Base-by-base conservation (phyloP, 2,113 vertebrate species). In the Condylura cristata region DNA sequence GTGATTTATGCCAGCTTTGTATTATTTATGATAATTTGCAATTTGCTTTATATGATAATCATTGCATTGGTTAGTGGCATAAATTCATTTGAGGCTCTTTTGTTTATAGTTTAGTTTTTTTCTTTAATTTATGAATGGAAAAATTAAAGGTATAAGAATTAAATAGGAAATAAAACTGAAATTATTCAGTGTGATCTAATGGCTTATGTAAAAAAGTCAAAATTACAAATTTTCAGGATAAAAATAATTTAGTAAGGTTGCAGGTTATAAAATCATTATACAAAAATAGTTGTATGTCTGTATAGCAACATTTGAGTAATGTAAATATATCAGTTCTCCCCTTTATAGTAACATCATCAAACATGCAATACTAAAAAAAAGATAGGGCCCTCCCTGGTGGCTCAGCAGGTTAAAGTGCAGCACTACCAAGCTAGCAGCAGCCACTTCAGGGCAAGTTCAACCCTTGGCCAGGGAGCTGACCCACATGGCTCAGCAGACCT, bases 171-270 rank as follows among this genome's bases (percentile, higher is more conserved):
- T 81, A 30, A 75, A 66, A 58, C 26, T 93, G 44, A 65, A 96
- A 85, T 93, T 71, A 46, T 82, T 76, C 28, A 92, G 70, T n/a
- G 26, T 51, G 32, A 24, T 60, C 37, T 78, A 16, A 94, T 66
- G 70, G 13, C 65, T 93, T 83, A 79, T 81, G 2, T 51, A 89
- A 76, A 72, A 94, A 93, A 78, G 66, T 91, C 48, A 72, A 68
- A 88, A 78, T 85, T 61, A 58, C 83, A 90, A 70, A 76, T 51
- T 89, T 86, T 92, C 83, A 60, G 51, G 32, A 65, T 46, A 20
- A 75, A 82, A 90, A 79, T 90, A 89, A 82, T 78, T 86, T 75
- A 86, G 18, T 41, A 95, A 66, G 26, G 18, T 85, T 93, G 32
- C 93, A 93, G 12, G 44, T 76, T 71, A 79, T 20, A 89, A 86